Percentiles rank a stretch among this genome's conserved stretches.
Conservation (phyloP, 1,140 invertebrate species). For the Formica selysi region DNA sequence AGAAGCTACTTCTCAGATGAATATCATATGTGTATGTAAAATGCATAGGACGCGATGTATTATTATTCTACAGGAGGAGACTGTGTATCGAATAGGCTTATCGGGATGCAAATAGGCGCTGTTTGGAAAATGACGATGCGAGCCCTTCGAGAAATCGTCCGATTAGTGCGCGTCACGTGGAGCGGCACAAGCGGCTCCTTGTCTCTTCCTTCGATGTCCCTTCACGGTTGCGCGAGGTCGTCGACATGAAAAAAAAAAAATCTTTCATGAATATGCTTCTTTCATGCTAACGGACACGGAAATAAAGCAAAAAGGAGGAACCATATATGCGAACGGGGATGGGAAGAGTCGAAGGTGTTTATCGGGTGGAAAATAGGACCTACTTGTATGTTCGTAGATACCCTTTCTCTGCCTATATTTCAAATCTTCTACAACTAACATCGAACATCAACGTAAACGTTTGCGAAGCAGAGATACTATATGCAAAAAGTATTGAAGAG, state of each 20-base stretch:
- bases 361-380: slow-evolving; percentile 52
- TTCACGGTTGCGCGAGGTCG: slow-evolving; percentile 49
- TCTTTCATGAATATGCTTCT: slow-evolving; percentile 73
- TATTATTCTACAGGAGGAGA: slow-evolving; percentile 20
- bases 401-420: slow-evolving; percentile 6
- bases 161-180: slow-evolving; percentile 53
- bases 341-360: slow-evolving; percentile 47
- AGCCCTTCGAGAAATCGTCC: slow-evolving; percentile 56
- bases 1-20: background rate
- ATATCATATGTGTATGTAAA: slow-evolving; percentile 5
- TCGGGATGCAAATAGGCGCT: slow-evolving; percentile 64
- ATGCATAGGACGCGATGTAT: slow-evolving; percentile 27
- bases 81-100: slow-evolving; percentile 48
- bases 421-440: background rate
- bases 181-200: slow-evolving; percentile 71
- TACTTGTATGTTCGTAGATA: slow-evolving; percentile 41
- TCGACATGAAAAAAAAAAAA: slow-evolving; percentile 61
- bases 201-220: slow-evolving; percentile 66
- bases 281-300: slow-evolving; percentile 73
- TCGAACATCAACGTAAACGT: background rate
- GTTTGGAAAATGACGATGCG: slow-evolving; percentile 54
- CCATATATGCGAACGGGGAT: slow-evolving; percentile 26
- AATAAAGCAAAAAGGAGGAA: slow-evolving; percentile 69
- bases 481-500: background rate
- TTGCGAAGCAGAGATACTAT: background rate